Conservation (phyloP, 2,888 invertebrate species). For the Catocala fraxini region DNA sequence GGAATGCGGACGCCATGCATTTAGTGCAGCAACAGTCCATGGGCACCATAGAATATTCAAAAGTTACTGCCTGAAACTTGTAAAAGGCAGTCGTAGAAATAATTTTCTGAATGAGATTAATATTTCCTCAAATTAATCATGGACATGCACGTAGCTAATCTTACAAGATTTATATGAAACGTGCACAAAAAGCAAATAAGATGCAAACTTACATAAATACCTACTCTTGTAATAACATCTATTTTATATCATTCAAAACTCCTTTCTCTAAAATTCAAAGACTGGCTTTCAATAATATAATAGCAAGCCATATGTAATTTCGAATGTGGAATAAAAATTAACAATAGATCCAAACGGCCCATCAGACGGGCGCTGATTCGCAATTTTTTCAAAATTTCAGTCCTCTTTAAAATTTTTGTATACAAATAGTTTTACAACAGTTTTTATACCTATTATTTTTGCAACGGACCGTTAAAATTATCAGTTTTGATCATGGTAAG, state of each 20-base stretch:
- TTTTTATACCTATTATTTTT: constrained; percentile 67
- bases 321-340: constrained; percentile 70
- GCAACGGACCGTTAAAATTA: constrained; percentile 70
- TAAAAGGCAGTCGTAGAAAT: no score
- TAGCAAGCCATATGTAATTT: constrained; percentile 51
- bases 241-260: constrained; percentile 21
- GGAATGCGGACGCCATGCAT: no score
- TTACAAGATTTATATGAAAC: no score
- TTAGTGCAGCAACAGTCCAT: no score
- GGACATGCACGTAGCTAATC: no score
- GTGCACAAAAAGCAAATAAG: no score
- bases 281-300: constrained; percentile 46
- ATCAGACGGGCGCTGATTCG: constrained; percentile 73
- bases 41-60: no score
- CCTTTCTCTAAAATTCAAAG: constrained; percentile 25
- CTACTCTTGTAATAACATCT: constrained; percentile 5
- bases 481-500: constrained; percentile 81
- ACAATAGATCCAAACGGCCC: constrained; percentile 73
- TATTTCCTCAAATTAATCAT: no score
- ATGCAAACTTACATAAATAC: no score
- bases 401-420: constrained; percentile 76
- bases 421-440: constrained; percentile 64
- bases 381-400: constrained; percentile 81
- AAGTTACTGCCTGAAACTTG: no score
- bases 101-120: no score